Conservation (phyloP, 2,888 invertebrate species). For the Tetrapedia diversipes region DNA sequence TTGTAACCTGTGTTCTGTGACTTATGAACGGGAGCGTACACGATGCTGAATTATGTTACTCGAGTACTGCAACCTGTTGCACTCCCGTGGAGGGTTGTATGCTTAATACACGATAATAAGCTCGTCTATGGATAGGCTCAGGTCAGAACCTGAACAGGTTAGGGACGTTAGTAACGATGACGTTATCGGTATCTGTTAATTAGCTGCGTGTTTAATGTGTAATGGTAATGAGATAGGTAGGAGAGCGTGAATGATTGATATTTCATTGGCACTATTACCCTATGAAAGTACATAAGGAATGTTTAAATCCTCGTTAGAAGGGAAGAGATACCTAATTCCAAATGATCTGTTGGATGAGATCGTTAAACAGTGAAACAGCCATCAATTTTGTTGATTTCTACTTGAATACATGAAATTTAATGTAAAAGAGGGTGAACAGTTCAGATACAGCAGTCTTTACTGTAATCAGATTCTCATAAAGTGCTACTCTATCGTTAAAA, state of each 20-base stretch:
- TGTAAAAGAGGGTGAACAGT: too few relatives aligned
- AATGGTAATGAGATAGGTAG: neutral
- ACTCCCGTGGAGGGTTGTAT: neutral
- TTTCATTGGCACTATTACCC: neutral
- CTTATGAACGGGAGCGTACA: constrained; percentile 41
- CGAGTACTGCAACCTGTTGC: constrained; percentile 50
- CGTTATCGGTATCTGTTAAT: constrained; percentile 10
- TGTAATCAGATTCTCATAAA: too few relatives aligned
- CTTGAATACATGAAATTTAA: too few relatives aligned
- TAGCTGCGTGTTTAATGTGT: constrained; percentile 3
- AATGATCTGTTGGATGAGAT: neutral
- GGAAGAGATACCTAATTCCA: neutral
- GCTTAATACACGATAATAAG: constrained; percentile 31
- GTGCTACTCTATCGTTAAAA: too few relatives aligned
- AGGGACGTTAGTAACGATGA: constrained; percentile 7
- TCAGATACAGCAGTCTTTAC: too few relatives aligned
- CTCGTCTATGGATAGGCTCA: neutral
- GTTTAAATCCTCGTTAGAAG: neutral
- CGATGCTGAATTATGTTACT: constrained; percentile 38
- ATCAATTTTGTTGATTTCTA: too few relatives aligned
- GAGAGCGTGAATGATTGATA: neutral
- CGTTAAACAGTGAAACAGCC: too few relatives aligned
- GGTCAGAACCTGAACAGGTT: neutral
- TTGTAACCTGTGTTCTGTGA: too few relatives aligned
- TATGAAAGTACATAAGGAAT: neutral